phyloP scores from a whole-genome alignment of 2,888 invertebrate species.

The Schizaphis graminum region DNA sequence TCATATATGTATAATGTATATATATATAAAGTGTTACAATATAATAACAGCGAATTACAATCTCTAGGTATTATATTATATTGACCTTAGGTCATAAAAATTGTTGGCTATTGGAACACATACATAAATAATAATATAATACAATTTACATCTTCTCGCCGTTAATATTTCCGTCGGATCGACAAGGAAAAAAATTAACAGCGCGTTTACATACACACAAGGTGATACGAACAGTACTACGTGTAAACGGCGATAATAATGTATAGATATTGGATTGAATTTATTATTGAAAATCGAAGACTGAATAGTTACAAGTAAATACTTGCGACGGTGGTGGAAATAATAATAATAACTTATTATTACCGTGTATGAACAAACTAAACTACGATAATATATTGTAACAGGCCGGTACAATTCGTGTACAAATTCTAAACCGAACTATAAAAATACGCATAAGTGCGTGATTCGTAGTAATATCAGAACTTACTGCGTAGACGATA shows the following conservation, averaged over 20 bases:
- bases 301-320: neutral
- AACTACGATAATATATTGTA: neutral
- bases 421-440: neutral
- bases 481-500: neutral
- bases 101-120: conserved; percentile 15
- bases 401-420: neutral
- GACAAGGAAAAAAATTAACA: conserved; percentile 26
- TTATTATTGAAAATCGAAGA: neutral
- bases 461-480: neutral
- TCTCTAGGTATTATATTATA: conserved; percentile 41
- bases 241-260: neutral
- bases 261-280: neutral
- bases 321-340: neutral
- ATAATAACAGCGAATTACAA: conserved; percentile 52
- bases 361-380: neutral
- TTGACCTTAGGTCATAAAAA: conserved; percentile 57
- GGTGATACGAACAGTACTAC: neutral
- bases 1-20: neutral
- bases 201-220: neutral
- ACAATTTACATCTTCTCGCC: conserved; percentile 24
- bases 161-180: neutral
- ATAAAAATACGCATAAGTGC: neutral
- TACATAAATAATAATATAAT: conserved; percentile 21
- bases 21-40: conserved; percentile 17
- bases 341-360: neutral